phyloP scores from a whole-genome alignment of 1,140 invertebrate species.

The Meloidogyne chitwoodi region DNA sequence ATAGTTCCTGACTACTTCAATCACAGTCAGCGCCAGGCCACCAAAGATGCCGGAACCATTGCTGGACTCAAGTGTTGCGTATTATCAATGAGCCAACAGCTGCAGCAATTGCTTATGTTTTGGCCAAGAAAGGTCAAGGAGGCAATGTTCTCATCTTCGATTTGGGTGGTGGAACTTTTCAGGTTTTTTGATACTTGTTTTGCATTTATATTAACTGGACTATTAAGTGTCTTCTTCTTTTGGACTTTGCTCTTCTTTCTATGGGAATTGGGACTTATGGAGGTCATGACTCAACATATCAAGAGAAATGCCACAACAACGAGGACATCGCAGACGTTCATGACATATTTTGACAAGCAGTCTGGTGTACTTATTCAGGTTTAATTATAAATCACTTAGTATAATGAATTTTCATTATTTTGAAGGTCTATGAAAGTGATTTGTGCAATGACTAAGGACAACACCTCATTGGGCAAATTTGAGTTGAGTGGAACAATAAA shows the following conservation, averaged over 20 bases:
- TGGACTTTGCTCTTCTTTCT: constrained; percentile 89
- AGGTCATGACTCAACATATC: constrained; percentile 92
- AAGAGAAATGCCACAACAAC: constrained; percentile 72
- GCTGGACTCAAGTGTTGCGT: constrained; percentile 66
- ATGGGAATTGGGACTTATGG: constrained; percentile 94
- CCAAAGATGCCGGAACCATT: constrained; percentile 75
- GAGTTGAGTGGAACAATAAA: constrained; percentile 72
- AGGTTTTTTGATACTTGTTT: constrained; percentile 53
- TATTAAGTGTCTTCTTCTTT: constrained; percentile 77
- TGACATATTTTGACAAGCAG: constrained; percentile 45
- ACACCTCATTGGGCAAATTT: constrained; percentile 56
- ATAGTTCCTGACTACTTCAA: constrained; percentile 67
- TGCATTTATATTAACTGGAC: no score
- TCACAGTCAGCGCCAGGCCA: constrained; percentile 71
- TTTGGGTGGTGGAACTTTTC: constrained; percentile 90
- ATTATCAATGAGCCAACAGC: constrained; percentile 78
- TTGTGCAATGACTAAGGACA: constrained; percentile 44
- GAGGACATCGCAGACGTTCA: constrained; percentile 47
- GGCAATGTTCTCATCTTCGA: constrained; percentile 74
- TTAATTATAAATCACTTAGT: not conserved
- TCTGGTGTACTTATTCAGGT: constrained; percentile 41
- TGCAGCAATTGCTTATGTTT: constrained; percentile 77
- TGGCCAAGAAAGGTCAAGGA: constrained; percentile 74
- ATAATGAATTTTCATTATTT: constrained; percentile 7
- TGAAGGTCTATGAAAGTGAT: constrained; percentile 42